Conservation (phyloP, 1,140 invertebrate species). For the Sinella curviseta region DNA sequence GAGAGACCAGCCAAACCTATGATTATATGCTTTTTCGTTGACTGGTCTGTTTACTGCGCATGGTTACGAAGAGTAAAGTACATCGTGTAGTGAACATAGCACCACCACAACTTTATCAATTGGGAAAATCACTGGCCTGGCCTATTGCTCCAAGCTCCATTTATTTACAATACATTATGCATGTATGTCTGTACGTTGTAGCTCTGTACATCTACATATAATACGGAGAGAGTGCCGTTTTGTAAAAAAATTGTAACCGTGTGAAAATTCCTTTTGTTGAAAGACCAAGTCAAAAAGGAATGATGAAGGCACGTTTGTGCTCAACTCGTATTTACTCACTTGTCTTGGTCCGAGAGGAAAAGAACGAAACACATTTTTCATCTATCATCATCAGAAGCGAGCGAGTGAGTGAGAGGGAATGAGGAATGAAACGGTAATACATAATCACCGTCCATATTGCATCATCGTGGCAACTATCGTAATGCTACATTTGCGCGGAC, state of each 20-base stretch:
- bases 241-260: constrained; percentile 1
- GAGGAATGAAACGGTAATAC: not conserved
- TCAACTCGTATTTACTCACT: not conserved
- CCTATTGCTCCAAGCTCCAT: constrained; percentile 15
- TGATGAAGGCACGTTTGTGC: not conserved
- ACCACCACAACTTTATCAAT: constrained; percentile 46
- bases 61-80: not conserved
- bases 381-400: constrained; percentile 1
- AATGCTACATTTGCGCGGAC: not conserved
- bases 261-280: constrained; percentile 11
- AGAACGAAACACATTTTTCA: too few species aligned
- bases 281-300: not conserved
- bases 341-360: not conserved
- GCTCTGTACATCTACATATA: not conserved
- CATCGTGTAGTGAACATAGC: not conserved
- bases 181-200: not conserved
- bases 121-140: constrained; percentile 43
- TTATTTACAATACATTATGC: not conserved
- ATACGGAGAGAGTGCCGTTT: not conserved
- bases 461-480: not conserved
- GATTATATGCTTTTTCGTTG: constrained; percentile 23
- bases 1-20: constrained; percentile 15
- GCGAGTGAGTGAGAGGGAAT: not conserved
- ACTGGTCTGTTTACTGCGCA: not conserved
- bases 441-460: constrained; percentile 5